phyloP scores from a whole-genome alignment of 1,140 invertebrate genomes.

The Wiebesia pumilae region DNA sequence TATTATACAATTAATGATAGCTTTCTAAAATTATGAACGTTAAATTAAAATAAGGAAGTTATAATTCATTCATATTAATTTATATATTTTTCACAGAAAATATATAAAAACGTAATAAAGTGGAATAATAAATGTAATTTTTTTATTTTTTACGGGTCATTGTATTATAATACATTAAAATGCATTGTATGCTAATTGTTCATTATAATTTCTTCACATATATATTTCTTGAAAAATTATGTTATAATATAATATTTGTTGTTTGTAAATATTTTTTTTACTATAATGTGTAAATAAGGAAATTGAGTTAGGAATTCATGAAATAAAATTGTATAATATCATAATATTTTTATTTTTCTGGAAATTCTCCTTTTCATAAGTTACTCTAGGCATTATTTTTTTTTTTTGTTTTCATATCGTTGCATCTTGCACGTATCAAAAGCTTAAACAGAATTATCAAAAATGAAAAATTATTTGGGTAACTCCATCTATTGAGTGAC shows the following conservation, averaged over 20 bases:
- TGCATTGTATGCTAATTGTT: too few species aligned
- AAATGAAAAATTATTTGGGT: not conserved
- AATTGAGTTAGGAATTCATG: too few species aligned
- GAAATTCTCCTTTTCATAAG: not conserved
- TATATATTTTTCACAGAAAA: not conserved
- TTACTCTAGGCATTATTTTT: not conserved
- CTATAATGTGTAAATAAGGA: too few species aligned
- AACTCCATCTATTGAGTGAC: conserved; percentile 13
- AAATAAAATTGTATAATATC: too few species aligned
- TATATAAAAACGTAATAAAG: not conserved
- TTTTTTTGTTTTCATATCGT: not conserved
- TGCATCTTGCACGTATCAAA: not conserved
- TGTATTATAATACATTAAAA: too few species aligned
- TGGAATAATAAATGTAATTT: too few species aligned
- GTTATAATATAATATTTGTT: too few species aligned
- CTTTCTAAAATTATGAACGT: not conserved
- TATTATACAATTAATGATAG: not conserved
- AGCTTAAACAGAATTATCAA: not conserved
- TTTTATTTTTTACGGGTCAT: too few species aligned
- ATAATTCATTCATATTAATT: not conserved
- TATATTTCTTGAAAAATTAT: too few species aligned
- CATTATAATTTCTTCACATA: too few species aligned
- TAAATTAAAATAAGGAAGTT: not conserved
- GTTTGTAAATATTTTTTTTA: too few species aligned
- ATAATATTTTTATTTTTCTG: not conserved